Evolutionary conservation across 2,113 vertebrate genomes (phyloP).

Genomic region (human (Homo sapiens)): DNA sequence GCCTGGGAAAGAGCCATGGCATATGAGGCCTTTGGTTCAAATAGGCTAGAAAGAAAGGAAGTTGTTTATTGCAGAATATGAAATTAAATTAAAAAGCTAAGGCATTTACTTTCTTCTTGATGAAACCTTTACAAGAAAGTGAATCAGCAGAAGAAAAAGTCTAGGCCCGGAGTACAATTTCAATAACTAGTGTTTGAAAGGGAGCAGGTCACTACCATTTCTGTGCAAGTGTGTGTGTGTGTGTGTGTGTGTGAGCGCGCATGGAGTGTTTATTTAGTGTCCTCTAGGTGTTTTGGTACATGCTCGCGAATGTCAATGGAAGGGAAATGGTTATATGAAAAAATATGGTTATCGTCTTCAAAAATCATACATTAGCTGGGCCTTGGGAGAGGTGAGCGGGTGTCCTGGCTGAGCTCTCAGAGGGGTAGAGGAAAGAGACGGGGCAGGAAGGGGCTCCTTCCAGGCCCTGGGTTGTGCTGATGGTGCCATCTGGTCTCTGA

Average conservation of each 20-base stretch:
- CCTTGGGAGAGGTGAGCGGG: constrained; percentile 58
- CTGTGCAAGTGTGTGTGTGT: neutral
- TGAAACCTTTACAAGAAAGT: neutral
- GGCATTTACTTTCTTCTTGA: neutral
- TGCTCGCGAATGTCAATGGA: neutral
- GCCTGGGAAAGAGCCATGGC: neutral
- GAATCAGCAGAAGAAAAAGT: neutral
- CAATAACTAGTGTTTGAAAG: neutral
- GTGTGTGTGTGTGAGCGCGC: neutral
- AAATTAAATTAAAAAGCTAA: neutral
- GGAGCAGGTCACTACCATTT: neutral
- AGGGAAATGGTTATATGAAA: neutral
- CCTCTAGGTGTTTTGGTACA: neutral
- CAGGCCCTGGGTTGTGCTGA: fast-evolving
- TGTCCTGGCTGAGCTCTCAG: neutral
- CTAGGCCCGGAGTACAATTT: neutral
- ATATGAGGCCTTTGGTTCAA: neutral
- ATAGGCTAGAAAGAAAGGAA: neutral
- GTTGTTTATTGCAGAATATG: neutral
- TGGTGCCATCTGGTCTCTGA: neutral
- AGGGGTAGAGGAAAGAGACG: neutral
- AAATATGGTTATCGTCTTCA: neutral
- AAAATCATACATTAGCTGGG: constrained; percentile 42
- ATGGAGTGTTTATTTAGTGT: neutral
- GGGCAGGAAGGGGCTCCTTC: neutral